Percentiles rank a stretch among this genome's conserved stretches.
Evolutionary conservation across 2,113 vertebrate species (phyloP).

Genomic region (Leucosticte australis): DNA sequence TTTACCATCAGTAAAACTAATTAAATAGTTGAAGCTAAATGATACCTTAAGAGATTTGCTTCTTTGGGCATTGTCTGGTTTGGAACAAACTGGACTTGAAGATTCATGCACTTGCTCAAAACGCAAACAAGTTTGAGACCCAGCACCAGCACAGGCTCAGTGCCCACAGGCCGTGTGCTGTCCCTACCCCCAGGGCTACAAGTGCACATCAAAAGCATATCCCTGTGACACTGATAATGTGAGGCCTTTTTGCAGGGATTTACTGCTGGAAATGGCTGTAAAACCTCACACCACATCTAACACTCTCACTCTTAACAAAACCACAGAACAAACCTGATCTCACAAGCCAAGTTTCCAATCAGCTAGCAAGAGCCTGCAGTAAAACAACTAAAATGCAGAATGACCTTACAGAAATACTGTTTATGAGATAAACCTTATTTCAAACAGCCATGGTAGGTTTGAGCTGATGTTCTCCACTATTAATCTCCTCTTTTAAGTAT

Average conservation of each 20-base stretch:
- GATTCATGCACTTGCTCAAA: background rate
- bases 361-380: background rate
- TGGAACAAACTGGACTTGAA: slow-evolving; percentile 10
- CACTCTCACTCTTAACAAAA: background rate
- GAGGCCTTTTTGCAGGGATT: background rate
- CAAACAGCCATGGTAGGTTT: background rate
- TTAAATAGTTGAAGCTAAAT: background rate
- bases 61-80: background rate
- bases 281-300: background rate
- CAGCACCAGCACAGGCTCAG: background rate
- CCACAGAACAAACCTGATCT: background rate
- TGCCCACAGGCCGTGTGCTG: background rate
- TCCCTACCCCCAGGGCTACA: background rate
- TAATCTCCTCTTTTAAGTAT: background rate
- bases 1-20: background rate
- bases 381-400: background rate
- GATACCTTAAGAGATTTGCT: background rate
- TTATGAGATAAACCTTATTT: background rate
- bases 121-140: background rate
- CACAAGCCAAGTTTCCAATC: background rate
- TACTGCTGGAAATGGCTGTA: background rate
- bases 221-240: background rate
- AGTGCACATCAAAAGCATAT: background rate
- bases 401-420: background rate
- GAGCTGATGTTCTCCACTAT: background rate